Evolutionary conservation across 2,113 vertebrate genomes (phyloP).

Genomic region (Anolis sagrei): DNA sequence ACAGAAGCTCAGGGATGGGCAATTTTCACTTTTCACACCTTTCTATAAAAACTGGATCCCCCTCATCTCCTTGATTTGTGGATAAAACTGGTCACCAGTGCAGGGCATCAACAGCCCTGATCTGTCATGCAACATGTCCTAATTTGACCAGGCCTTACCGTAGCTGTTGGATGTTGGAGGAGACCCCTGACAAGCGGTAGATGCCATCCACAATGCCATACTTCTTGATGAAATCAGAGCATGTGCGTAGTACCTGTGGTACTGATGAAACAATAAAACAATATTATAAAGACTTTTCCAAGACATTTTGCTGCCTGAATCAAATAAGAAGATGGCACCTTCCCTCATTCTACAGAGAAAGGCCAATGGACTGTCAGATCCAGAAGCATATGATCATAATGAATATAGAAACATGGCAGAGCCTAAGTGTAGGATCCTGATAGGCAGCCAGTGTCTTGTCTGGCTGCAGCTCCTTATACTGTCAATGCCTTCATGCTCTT

Average conservation of each 20-base stretch:
- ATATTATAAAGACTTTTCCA: background rate
- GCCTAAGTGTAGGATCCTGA: too few relatives aligned
- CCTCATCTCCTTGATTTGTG: background rate
- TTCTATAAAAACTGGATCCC: background rate
- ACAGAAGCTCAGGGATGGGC: too few relatives aligned
- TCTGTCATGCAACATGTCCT: background rate
- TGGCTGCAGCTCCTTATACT: too few relatives aligned
- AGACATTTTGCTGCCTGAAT: too few relatives aligned
- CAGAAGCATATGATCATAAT: too few relatives aligned
- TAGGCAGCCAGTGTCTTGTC: too few relatives aligned
- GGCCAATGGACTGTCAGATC: background rate
- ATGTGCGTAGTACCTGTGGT: slow-evolving; percentile 82
- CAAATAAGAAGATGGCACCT: background rate
- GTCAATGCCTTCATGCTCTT: too few relatives aligned
- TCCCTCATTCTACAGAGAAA: background rate
- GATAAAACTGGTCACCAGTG: background rate
- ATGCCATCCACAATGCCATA: slow-evolving; percentile 84
- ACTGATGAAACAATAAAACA: slow-evolving; percentile 64
- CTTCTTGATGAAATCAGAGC: slow-evolving; percentile 84
- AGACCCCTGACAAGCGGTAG: slow-evolving; percentile 84
- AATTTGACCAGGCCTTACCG: slow-evolving; percentile 61
- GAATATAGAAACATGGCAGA: too few relatives aligned
- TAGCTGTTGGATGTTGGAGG: slow-evolving; percentile 86
- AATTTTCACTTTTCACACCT: too few relatives aligned
- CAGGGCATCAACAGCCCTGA: background rate